Conservation (phyloP, 2,888 invertebrate species). For the Chelonus formosanus region DNA sequence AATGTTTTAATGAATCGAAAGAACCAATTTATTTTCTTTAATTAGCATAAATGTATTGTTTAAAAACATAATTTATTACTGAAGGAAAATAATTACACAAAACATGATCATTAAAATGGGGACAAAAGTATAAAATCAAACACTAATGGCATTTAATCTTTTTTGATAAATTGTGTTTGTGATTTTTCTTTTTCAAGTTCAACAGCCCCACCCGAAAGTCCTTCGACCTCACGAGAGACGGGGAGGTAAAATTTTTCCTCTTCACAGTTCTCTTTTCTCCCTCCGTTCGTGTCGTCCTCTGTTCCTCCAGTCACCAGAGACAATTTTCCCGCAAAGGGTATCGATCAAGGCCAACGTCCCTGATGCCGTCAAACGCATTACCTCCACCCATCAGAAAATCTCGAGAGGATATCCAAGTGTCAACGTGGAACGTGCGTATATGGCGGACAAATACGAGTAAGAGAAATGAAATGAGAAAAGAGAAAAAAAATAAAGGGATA, state of each 20-base stretch:
- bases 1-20: too few relatives aligned
- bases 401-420: conserved; percentile 18
- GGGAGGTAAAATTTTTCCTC: conserved; percentile 28
- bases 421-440: conserved; percentile 34
- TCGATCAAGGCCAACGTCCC: conserved; percentile 34
- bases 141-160: too few relatives aligned
- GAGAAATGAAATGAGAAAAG: neutral
- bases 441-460: conserved; percentile 8
- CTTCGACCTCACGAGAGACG: conserved; percentile 27
- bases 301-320: conserved; percentile 13
- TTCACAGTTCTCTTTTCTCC: conserved; percentile 34
- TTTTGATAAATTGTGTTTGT: neutral
- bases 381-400: conserved; percentile 10
- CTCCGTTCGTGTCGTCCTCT: conserved; percentile 8
- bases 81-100: too few relatives aligned
- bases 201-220: conserved; percentile 28
- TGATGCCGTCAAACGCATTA: conserved; percentile 14
- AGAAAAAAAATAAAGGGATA: conserved; percentile 5
- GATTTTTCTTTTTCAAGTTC: conserved; percentile 18
- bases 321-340: conserved; percentile 30
- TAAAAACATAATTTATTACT: too few relatives aligned
- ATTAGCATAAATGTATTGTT: too few relatives aligned
- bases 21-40: too few relatives aligned
- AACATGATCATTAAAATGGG: too few relatives aligned
- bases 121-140: too few relatives aligned